Base-by-base conservation (phyloP, 1,140 invertebrate genomes). In the Oreohelix idahoensis region DNA sequence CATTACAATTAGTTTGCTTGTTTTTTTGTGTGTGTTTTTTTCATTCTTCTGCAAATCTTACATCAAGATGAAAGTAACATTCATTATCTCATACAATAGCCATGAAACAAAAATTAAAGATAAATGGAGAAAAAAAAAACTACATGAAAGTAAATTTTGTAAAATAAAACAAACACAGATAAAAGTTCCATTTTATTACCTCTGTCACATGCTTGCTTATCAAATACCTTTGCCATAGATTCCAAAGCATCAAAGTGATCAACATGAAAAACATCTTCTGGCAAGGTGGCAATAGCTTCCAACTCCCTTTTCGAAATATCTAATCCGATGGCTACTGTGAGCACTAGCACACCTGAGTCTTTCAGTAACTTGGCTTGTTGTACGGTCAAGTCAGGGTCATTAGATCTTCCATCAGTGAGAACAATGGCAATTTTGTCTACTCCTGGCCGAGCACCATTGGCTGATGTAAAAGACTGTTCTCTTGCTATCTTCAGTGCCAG, bases 401-500 rank as follows among this genome's bases (percentile, higher is more conserved):
- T 76, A 20, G 71, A 73, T 39, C 42, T 11, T n/a, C 71, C 71
- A n/a, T 73, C 70, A 4, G 42, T 42, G 29, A 74, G 32, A 32
- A 49, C 39, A 36, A 42, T 70, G 1, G 26, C 39, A 5, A 70
- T 69, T 32, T 70, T 81, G 29, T 71, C 35, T 17, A 35, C 42
- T 17, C 17, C 36, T 23, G 63, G 26, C 2, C 45, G 29, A 49
- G 77, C 77, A 20, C 63, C 77, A 36, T 79, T 66, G 36, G 29
- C 29, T 63, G 51, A 8, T 32, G 32, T 79, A 42, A 66, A 79
- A n/a, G 77, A 29, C 53, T 63, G 15, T 26, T 32, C 58, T 39
- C 36, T 53, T 42, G 77, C 77, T 38, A 39, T 32, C n/a, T 53
- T 51, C 38, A 79, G 51, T n/a, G 77, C 77, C 26, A 66, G 51